Conservation (phyloP, 2,888 invertebrate genomes). For the Ectemnius cavifrons region DNA sequence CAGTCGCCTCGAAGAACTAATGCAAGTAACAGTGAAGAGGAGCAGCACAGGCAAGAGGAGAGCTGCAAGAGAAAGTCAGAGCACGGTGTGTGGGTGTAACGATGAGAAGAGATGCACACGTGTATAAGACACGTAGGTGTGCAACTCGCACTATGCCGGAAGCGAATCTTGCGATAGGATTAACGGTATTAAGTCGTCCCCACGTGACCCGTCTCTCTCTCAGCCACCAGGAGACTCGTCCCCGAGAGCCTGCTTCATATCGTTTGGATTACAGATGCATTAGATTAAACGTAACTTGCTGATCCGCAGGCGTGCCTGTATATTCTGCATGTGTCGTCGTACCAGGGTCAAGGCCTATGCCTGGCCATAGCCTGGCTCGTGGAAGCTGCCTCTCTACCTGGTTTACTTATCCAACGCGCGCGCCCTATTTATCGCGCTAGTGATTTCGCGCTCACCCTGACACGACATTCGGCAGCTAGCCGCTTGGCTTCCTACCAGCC, state of each 20-base stretch:
- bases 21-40: not conserved
- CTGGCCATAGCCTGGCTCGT: not conserved
- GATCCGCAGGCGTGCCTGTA: not conserved
- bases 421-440: not conserved
- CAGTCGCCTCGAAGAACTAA: constrained; percentile 22
- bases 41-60: not conserved
- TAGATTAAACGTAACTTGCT: too few relatives aligned
- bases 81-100: constrained; percentile 33
- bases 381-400: not conserved
- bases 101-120: constrained; percentile 11
- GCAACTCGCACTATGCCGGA: constrained; percentile 53
- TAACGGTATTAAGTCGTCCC: constrained; percentile 66
- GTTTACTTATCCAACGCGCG: not conserved
- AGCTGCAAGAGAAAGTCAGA: constrained; percentile 13
- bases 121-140: too few relatives aligned
- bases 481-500: not conserved
- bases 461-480: constrained; percentile 1
- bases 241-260: not conserved
- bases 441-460: constrained; percentile 2
- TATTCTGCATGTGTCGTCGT: constrained; percentile 30
- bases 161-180: constrained; percentile 68
- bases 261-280: not conserved
- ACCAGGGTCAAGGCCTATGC: constrained; percentile 41
- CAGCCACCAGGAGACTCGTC: constrained; percentile 31
- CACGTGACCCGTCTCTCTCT: constrained; percentile 59